phyloP scores from a whole-genome alignment of 2,797 vertebrate genomes.

The Coregonus sp. region DNA sequence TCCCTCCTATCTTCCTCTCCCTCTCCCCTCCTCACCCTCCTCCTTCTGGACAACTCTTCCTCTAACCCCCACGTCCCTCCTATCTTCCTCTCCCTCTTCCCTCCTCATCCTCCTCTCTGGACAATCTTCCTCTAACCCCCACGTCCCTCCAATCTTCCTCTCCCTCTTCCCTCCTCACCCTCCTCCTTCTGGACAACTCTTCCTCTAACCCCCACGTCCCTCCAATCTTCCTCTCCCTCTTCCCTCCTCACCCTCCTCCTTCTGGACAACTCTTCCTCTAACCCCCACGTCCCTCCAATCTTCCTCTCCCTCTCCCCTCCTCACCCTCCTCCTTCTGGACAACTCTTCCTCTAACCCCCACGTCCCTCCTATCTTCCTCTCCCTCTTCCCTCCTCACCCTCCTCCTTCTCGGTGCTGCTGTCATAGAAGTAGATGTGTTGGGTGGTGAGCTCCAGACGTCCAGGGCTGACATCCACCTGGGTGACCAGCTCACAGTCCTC shows the following conservation, averaged over 20 bases:
- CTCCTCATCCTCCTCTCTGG: neutral
- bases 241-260: neutral
- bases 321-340: neutral
- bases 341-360: too few species aligned
- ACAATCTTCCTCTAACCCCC: neutral
- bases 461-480: slow-evolving; percentile 87
- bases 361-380: neutral
- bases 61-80: too few species aligned
- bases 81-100: neutral
- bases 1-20: neutral
- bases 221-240: neutral
- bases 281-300: neutral
- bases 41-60: neutral
- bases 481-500: slow-evolving; percentile 97
- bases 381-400: slow-evolving; percentile 74
- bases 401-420: slow-evolving; percentile 91
- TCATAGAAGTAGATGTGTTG: slow-evolving; percentile 96
- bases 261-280: neutral
- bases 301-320: neutral
- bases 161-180: neutral
- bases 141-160: neutral
- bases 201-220: neutral
- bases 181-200: neutral
- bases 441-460: slow-evolving; percentile 92
- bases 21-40: neutral